phyloP scores from a whole-genome alignment of 2,113 vertebrate genomes.

The Rhynchomys soricoides region DNA sequence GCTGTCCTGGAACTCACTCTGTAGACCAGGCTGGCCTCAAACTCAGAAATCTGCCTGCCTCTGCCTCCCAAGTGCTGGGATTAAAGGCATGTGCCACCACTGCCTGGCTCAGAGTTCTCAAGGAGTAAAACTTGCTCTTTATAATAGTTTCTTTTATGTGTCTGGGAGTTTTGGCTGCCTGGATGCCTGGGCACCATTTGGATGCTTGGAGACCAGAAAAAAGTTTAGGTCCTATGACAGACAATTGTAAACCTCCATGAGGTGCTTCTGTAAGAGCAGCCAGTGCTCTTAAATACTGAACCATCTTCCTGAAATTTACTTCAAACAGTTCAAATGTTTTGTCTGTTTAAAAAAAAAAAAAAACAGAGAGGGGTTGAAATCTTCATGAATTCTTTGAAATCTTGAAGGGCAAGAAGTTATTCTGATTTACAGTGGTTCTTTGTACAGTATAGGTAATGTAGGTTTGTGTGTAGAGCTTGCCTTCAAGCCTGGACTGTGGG shows the following conservation, averaged over 20 bases:
- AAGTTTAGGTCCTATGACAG: not conserved
- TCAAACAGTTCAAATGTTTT: not conserved
- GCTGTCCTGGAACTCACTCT: too few species aligned
- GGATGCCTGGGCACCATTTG: not conserved
- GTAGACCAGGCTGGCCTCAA: too few species aligned
- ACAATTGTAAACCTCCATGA: not conserved
- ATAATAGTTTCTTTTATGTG: not conserved
- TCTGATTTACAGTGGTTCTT: not conserved
- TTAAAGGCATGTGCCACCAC: too few species aligned
- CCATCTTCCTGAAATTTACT: not conserved
- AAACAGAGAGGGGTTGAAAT: not conserved
- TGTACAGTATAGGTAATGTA: not conserved
- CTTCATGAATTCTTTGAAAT: not conserved
- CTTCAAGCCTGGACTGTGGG: not conserved
- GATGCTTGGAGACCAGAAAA: not conserved
- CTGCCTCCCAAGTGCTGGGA: too few species aligned
- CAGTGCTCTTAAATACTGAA: not conserved
- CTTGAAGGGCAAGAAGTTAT: not conserved
- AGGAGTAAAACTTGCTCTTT: not conserved
- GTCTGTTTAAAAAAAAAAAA: not conserved
- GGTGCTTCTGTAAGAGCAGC: not conserved
- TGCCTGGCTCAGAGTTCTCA: not conserved
- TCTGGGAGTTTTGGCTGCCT: not conserved
- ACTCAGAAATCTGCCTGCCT: too few species aligned
- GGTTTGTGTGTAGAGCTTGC: not conserved